Percentiles rank a stretch among this genome's conserved stretches.
Evolutionary conservation across 1,140 invertebrate genomes (phyloP).

Genomic region (Conus ventricosus): DNA sequence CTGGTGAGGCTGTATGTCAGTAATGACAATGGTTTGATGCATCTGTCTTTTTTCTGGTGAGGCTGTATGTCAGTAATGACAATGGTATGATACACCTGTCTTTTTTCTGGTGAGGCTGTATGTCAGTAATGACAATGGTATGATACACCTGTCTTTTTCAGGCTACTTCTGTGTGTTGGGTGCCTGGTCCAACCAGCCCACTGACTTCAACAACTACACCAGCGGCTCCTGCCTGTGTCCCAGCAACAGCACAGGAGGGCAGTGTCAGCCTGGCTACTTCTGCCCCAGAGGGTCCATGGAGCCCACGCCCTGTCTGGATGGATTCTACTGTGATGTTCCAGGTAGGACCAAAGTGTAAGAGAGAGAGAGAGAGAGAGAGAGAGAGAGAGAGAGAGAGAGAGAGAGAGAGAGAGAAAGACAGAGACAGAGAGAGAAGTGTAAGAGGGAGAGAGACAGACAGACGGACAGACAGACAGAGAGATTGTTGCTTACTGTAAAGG

Average conservation of each 20-base stretch:
- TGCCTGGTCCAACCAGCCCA: constrained; percentile 62
- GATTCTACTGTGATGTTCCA: constrained; percentile 66
- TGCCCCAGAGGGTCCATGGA: constrained; percentile 66
- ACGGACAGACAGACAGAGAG: too few relatives aligned
- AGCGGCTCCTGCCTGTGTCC: constrained; percentile 66
- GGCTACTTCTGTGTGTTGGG: constrained; percentile 69
- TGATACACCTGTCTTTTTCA: constrained; percentile 35
- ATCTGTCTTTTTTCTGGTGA: neutral
- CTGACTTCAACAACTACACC: constrained; percentile 68
- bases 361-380: too few relatives aligned
- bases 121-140: too few relatives aligned
- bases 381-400: too few relatives aligned
- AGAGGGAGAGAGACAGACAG: too few relatives aligned
- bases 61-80: too few relatives aligned
- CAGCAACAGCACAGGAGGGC: constrained; percentile 64
- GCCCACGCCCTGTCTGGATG: constrained; percentile 63
- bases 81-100: neutral
- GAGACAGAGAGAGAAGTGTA: too few relatives aligned
- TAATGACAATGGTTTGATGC: neutral
- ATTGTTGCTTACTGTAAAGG: too few relatives aligned
- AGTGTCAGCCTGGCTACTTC: constrained; percentile 68
- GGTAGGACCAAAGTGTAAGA: constrained; percentile 43
- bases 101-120: neutral
- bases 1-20: too few relatives aligned
- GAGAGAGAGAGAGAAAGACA: too few relatives aligned